A percentile compares a stretch with the other conserved stretches of the same genome.
These are phyloP conservation scores for Drosophila cognata DNA, from an alignment of 2,888 invertebrate species.

Conservation along the genomic window DNA sequence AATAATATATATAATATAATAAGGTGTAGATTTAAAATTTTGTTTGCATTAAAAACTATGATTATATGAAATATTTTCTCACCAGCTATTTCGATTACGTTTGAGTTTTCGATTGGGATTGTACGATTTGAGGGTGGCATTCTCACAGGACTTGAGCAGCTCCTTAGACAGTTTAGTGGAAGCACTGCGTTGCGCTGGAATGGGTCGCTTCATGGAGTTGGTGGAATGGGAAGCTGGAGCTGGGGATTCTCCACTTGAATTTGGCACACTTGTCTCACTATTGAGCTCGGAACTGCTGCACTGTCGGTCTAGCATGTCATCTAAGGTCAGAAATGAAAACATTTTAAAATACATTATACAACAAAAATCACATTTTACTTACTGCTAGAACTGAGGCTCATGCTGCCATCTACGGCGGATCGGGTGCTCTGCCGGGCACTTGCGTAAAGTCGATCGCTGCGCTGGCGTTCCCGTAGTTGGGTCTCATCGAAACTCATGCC, in stretches of 20 bases:
- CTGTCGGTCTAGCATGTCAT: slow-evolving; percentile 79
- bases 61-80: slow-evolving; percentile 27
- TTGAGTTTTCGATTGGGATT: slow-evolving; percentile 85
- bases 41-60: not conserved
- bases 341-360: not conserved
- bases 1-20: not conserved
- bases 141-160: slow-evolving; percentile 75
- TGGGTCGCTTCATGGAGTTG: slow-evolving; percentile 80
- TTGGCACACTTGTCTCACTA: slow-evolving; percentile 74
- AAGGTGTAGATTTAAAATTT: not conserved
- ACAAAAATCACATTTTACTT: slow-evolving; percentile 19
- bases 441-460: slow-evolving; percentile 76
- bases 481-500: slow-evolving; percentile 76
- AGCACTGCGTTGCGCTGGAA: slow-evolving; percentile 76
- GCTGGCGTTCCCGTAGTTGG: slow-evolving; percentile 67
- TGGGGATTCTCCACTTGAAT: slow-evolving; percentile 72
- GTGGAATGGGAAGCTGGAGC: slow-evolving; percentile 51
- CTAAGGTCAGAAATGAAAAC: slow-evolving; percentile 29
- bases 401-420: slow-evolving; percentile 65
- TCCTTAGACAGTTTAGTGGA: slow-evolving; percentile 71
- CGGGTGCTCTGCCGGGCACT: slow-evolving; percentile 78
- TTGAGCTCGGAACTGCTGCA: slow-evolving; percentile 73
- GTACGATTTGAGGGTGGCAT: slow-evolving; percentile 82
- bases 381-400: slow-evolving; percentile 79
- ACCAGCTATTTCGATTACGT: slow-evolving; percentile 83